Evolutionary conservation across 2,113 vertebrate species (phyloP), one percentile per base, ranked within the genome.

Genomic region (Cairina moschata): DNA sequence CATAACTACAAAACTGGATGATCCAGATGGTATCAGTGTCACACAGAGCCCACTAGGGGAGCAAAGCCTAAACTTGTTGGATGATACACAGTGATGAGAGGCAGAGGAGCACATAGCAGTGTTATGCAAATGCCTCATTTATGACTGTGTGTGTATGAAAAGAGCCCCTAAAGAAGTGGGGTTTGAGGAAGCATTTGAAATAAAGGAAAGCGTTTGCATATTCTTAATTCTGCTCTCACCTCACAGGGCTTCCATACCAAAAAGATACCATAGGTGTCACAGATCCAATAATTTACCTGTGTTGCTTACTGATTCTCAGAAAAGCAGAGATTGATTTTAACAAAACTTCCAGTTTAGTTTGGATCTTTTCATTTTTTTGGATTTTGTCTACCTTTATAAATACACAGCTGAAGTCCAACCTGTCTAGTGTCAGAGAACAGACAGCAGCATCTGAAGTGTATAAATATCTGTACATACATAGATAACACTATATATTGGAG

Each of bases 241-340:
- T 83, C 38, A 58, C 5, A 21, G 42, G 26, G 10, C 25, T 91
- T 77, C 59, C 65, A 59, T 8, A 55, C 4, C 28, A 71, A 17
- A 44, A 73, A 71, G 65, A 28, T 52, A 22, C 18, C 2, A 1
- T 0, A 2, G 38, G 7, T 34, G 9, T 42, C 75, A 91, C 0
- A 65, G 28, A 71, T 21, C 18, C 8, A 69, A 62, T 25, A 17
- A n/a, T 3, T 9, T 14, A 29, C 17, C 59, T 23, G 20, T 44
- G 20, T 15, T 68, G 85, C 42, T 52, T 54, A 66, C 23, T 66
- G 29, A 52, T 56, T 68, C 20, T 83, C 42, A 85, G 38, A 25
- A 68, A 17, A 42, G 54, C 46, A 17, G 4, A 78, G 29, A 60
- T 58, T 26, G 0, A 44, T 85, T 87, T 82, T 78, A 72, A 59